Base-by-base conservation (phyloP, 2,113 vertebrate genomes). In the Stictonetta naevosa region DNA sequence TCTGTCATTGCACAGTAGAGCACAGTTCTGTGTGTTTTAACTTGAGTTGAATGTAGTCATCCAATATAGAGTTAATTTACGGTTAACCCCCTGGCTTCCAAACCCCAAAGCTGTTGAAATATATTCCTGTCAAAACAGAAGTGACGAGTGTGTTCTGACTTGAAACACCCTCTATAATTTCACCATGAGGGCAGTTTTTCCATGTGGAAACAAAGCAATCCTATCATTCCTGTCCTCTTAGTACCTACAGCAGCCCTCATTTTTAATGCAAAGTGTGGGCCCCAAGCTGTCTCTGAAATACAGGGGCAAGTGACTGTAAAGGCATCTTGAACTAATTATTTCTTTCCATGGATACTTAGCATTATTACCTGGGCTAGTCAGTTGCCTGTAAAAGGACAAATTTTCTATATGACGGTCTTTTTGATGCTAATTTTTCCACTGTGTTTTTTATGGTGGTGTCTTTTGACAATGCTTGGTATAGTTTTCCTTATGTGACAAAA, bases 241-340 rank as follows among this genome's bases (percentile, higher is more conserved):
- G 82, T 94, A 86, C 83, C 88, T 73, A 53, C 93, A 79, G 59
- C 91, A 89, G 53, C 40, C 88, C 58, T 96, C 44, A 38, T 79
- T 81, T 86, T 59, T 73, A 48, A 94, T 92, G 92, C 95, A 92
- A 96, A 94, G 66, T 66, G 19, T 87, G 85, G 83, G 82, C 68
- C 76, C 62, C 28, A 34, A 81, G 63, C 67, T 74, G 48, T 38
- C 69, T 76, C 80, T 93, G 80, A 66, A 93, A 64, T 62, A 68
- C 42, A 64, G 62, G 83, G 73, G 60, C 76, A 90, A 40, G 68
- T 72, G 52, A 75, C 73, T 91, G 73, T 86, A 84, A 82, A 92
- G 88, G 66, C 90, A 62, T 88, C 86, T 73, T 93, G 88, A 84
- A 66, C 76, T 90, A 90, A 93, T 88, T 84, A 84, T 25, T 66